Evolutionary conservation across 2,888 invertebrate genomes (phyloP).

Genomic region (Argyra leucocephala): DNA sequence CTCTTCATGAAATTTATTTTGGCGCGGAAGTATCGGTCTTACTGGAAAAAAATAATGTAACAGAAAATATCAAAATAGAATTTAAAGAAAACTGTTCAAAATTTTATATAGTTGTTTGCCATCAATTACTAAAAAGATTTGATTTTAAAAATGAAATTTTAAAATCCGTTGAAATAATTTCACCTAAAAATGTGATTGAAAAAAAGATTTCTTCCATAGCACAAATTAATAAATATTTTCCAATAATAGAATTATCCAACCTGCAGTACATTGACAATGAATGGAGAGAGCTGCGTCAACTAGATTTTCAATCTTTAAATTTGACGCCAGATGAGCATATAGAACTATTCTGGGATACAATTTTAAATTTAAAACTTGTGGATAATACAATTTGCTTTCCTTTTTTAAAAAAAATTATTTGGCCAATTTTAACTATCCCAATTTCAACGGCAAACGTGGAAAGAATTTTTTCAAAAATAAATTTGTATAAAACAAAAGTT

Average conservation of each 20-base stretch:
- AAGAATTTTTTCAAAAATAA: slow-evolving; percentile 7
- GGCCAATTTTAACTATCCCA: background rate
- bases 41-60: background rate
- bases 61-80: background rate
- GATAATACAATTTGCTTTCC: background rate
- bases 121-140: no score
- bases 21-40: background rate
- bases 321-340: background rate
- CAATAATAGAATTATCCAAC: background rate
- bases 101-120: background rate
- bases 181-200: background rate
- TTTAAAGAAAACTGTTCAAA: background rate
- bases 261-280: background rate
- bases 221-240: background rate
- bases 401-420: background rate
- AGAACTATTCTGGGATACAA: background rate
- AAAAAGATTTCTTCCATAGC: background rate
- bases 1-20: background rate
- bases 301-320: background rate
- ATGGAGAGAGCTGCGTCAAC: background rate
- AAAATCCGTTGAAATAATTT: no score
- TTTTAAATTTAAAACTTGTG: background rate
- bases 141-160: no score
- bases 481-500: slow-evolving; percentile 4
- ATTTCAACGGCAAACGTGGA: background rate